Evolutionary conservation across 1,140 invertebrate species (phyloP), one percentile per base, ranked within the genome.

Genomic region (Melipona quadrifasciata): DNA sequence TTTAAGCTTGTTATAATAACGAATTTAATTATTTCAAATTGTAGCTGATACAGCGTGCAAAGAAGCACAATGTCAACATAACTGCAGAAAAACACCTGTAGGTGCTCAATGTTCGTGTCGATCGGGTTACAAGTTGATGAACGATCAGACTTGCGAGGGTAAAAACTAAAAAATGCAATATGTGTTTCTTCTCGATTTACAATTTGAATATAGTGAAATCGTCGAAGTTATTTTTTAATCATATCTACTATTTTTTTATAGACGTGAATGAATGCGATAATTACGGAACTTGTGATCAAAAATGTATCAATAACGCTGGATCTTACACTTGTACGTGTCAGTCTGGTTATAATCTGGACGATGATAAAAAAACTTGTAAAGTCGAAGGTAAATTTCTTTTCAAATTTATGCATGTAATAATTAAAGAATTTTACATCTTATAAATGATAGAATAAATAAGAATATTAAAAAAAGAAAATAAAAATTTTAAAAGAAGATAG

Each of bases 211-310:
- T n/a, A 71, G n/a, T 65, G 34, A 21, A 39, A 24, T 24, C 39
- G 24, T 47, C 21, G 39, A 24, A 39, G 17, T 67, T 39, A 39
- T 39, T 34, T 14, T 39, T 17, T 34, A 4, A 11, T 17, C 16
- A 3, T 4, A 21, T 73, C 0, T 39, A 19, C 55, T 80, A 80
- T 61, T 67, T 10, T 47, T 47, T 39, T 79, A 76, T 87, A 95
- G 98, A 99, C 92, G 96, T 98, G 27, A 95, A 99, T 93, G 98
- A 99, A 93, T 99, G 98, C 92, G 95, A 96, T 80, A 94, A 92
- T 16, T 96, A 96, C 70, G 97, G 97, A 16, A 94, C 96, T 0
- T 99, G 99, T 89, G 97, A 97, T 80, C 99, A 99, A 92, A 92
- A 93, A 73, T 99, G 99, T 91, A 93, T 95, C 31, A 99, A 99